Evolutionary conservation across 2,113 vertebrate species (phyloP).

Genomic region (Clarias magur): DNA sequence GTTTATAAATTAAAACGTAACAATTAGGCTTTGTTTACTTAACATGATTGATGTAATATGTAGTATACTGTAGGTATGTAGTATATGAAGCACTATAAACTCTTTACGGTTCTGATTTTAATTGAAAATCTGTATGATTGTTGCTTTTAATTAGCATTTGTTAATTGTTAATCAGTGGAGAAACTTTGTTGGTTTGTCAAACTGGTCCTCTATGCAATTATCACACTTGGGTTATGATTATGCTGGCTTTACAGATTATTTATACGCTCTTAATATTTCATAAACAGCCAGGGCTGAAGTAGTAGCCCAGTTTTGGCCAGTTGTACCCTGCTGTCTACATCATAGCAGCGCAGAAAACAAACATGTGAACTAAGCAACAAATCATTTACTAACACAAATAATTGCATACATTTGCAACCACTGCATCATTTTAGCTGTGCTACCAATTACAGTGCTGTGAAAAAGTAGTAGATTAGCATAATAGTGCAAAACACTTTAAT

Average conservation of each 20-base stretch:
- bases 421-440: not conserved
- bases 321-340: not conserved
- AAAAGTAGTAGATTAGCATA: too few species aligned
- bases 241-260: slow-evolving; percentile 8
- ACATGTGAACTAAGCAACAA: not conserved
- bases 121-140: too few species aligned
- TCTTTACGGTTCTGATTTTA: not conserved
- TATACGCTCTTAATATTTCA: not conserved
- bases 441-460: too few species aligned
- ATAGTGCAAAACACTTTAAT: too few species aligned
- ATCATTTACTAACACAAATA: not conserved
- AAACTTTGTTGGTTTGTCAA: not conserved
- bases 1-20: not conserved
- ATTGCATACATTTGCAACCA: not conserved
- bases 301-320: not conserved
- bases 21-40: not conserved
- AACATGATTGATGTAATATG: not conserved
- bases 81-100: not conserved
- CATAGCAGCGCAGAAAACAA: not conserved
- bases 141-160: not conserved
- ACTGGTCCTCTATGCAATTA: not conserved
- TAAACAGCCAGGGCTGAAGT: not conserved
- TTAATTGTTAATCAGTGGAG: not conserved
- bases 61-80: not conserved
- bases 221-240: not conserved